Evolutionary conservation across 1,140 invertebrate genomes (phyloP), one percentile per base, ranked within the genome.

Genomic region (Caenorhabditis inopinata): DNA sequence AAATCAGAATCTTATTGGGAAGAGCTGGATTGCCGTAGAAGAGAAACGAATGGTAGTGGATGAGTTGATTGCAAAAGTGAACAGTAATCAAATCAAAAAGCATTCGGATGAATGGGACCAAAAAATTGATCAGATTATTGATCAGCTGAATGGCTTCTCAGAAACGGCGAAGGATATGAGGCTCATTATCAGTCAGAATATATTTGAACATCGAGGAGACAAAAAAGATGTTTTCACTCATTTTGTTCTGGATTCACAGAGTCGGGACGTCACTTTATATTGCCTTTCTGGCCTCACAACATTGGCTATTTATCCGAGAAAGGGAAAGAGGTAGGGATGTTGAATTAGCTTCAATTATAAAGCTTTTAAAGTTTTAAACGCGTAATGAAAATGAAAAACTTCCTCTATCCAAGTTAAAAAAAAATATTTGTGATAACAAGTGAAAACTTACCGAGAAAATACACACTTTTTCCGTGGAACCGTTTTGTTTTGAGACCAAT

Each of bases 141-240:
- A 79, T 46, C 29, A 58, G 29, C 46, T 79, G 23, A 49, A 42
- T 58, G 78, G 78, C 1, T 38, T 27, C 25, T 35, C 62, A 16
- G 78, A 79, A 16, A n/a, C 1, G 0, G 32, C 78, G 7, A 79
- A 79, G 46, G 78, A 79, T 35, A 79, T 79, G 51, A 51, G 78
- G 46, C 11, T 68, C 12, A 79, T 79, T 35, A 38, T 79, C 18
- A 27, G 16, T 51, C 78, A 79, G 38, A 68, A 58, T 45, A 79
- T 79, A 38, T 79, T 68, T 21, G 78, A 79, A 18, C 78, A 79
- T 49, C 78, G 78, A 42, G 32, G 32, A 21, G 78, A 79, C n/a
- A 79, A 79, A 35, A 79, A 79, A 18, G 78, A 79, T 53, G n/a
- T 46, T 1, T 79, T 74, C 68, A 79, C 78, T 53, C 78, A 79